Percentiles rank a stretch among this genome's conserved stretches.
These are phyloP conservation scores for Anolis sagrei DNA, from an alignment of 2,113 vertebrate species.

Conservation along the genomic window DNA sequence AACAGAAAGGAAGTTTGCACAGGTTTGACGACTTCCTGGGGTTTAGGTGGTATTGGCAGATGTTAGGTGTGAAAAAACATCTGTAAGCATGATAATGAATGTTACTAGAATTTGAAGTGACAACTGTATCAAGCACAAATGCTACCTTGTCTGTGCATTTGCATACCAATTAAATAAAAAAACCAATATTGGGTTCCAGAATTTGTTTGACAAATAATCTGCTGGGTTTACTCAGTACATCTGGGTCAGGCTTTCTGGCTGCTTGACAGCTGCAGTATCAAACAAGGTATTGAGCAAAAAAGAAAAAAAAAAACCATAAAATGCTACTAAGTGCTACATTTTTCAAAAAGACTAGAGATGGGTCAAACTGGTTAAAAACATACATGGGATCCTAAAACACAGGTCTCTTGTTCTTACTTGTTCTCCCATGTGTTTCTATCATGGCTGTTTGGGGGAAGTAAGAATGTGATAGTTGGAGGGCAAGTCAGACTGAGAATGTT, in stretches of 20 bases:
- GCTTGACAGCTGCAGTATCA: constrained; percentile 79
- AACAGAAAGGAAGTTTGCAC: constrained; percentile 89
- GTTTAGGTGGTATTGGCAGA: constrained; percentile 93
- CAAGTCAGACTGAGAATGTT: constrained; percentile 15
- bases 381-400: constrained; percentile 32
- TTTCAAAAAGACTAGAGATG: constrained; percentile 64
- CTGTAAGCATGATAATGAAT: constrained; percentile 86
- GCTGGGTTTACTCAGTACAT: constrained; percentile 85
- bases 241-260: constrained; percentile 85
- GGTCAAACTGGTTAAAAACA: constrained; percentile 49
- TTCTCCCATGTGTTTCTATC: constrained; percentile 60
- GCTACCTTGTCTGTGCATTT: constrained; percentile 82
- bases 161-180: constrained; percentile 82
- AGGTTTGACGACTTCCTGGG: constrained; percentile 89
- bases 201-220: constrained; percentile 94
- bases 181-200: constrained; percentile 84
- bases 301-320: not conserved
- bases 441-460: constrained; percentile 37
- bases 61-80: constrained; percentile 86
- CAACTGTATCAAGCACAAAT: constrained; percentile 87
- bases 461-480: constrained; percentile 16
- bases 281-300: constrained; percentile 71
- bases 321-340: constrained; percentile 82
- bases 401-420: constrained; percentile 39
- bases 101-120: constrained; percentile 87